These are phyloP conservation scores for Phaedon cochleariae DNA, from an alignment of 2,888 invertebrate species.

Conservation along the genomic window DNA sequence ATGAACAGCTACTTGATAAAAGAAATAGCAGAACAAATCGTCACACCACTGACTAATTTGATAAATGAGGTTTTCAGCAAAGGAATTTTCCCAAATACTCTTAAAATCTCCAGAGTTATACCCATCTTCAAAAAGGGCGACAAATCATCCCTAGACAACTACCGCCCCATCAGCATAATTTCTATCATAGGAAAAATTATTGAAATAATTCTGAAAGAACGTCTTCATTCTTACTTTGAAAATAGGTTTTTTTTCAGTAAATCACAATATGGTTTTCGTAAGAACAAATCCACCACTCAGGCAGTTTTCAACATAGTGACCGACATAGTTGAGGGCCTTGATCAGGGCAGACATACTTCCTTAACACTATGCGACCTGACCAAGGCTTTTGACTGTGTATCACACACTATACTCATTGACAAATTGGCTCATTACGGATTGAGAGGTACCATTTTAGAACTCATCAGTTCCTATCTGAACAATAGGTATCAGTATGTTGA, in stretches of 20 bases:
- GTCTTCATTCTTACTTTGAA: slow-evolving; percentile 3
- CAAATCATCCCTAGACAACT: slow-evolving; percentile 1
- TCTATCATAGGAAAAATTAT: slow-evolving; percentile 3
- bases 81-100: slow-evolving; percentile 3
- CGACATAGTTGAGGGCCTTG: neutral
- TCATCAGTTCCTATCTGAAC: neutral
- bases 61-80: neutral
- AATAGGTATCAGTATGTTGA: neutral
- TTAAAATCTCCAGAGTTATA: slow-evolving; percentile 5
- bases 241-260: slow-evolving; percentile 16
- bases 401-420: neutral
- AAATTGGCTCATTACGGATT: neutral
- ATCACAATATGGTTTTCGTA: slow-evolving; percentile 6
- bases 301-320: slow-evolving; percentile 2
- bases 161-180: slow-evolving; percentile 4
- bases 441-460: neutral
- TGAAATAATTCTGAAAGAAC: slow-evolving; percentile 8
- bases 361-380: neutral
- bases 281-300: neutral
- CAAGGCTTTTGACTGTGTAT: neutral
- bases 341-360: neutral
- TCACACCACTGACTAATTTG: slow-evolving; percentile 3
- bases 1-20: too few species aligned
- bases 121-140: slow-evolving; percentile 7
- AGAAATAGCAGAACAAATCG: slow-evolving; percentile 9